These are phyloP conservation scores for Pollicipes pollicipes DNA, from an alignment of 1,140 invertebrate species.

Conservation along the genomic window DNA sequence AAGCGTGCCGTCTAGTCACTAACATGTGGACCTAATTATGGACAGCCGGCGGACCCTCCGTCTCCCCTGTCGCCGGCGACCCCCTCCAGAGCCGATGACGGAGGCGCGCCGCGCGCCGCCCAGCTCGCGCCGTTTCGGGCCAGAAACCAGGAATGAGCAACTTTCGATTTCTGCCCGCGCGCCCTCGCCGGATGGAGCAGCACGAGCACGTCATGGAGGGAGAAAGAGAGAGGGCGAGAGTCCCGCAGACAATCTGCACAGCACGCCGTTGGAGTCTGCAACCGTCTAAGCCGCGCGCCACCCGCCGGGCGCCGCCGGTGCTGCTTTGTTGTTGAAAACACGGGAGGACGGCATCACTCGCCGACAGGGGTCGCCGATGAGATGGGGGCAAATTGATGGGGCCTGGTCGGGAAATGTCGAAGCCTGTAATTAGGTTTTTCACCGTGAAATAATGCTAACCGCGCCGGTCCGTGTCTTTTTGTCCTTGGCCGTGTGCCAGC, in stretches of 20 bases:
- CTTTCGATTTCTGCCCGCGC: background rate
- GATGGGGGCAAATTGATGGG: background rate
- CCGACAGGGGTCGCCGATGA: background rate
- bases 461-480: background rate
- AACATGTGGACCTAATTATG: constrained; percentile 1
- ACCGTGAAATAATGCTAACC: constrained; percentile 1
- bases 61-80: background rate
- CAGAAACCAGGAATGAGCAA: background rate
- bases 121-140: background rate
- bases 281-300: too few relatives aligned
- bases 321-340: background rate
- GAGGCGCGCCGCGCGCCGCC: too few relatives aligned
- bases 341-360: background rate
- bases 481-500: background rate
- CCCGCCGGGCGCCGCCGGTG: too few relatives aligned
- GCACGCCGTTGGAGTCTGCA: background rate
- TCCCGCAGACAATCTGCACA: too few relatives aligned
- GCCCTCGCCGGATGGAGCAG: background rate
- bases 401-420: background rate
- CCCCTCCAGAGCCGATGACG: background rate
- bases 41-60: background rate
- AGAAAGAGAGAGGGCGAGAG: too few relatives aligned
- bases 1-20: background rate
- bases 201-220: background rate
- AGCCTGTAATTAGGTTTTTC: constrained; percentile 2